phyloP scores from a whole-genome alignment of 1,140 invertebrate genomes.

The Brachionus asplanchnoidis region DNA sequence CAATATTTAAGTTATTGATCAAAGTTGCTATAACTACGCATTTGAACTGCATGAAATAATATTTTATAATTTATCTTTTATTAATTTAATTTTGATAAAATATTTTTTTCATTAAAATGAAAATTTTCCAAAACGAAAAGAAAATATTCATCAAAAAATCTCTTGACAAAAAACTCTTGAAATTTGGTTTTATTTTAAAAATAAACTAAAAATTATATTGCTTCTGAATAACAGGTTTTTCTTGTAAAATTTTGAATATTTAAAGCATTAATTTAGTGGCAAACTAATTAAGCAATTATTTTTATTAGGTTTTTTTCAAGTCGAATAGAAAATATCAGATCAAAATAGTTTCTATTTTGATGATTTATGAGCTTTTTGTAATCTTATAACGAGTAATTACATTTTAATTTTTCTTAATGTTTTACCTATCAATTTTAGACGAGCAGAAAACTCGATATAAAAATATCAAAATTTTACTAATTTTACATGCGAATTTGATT shows the following conservation, averaged over 20 bases:
- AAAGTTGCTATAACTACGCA: not conserved
- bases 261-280: not conserved
- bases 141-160: not conserved
- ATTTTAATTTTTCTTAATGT: not conserved
- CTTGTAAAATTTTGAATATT: not conserved
- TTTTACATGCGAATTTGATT: too few relatives aligned
- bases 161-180: not conserved
- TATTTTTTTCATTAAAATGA: not conserved
- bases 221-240: not conserved
- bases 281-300: not conserved
- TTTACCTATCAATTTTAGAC: not conserved
- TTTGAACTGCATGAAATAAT: not conserved
- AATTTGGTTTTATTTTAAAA: not conserved
- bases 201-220: not conserved
- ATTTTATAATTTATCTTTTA: not conserved
- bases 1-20: not conserved
- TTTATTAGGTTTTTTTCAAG: not conserved
- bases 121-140: not conserved
- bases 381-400: not conserved
- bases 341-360: not conserved
- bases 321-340: not conserved
- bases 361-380: not conserved
- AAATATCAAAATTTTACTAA: too few relatives aligned
- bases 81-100: not conserved
- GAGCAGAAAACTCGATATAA: not conserved